Conservation (phyloP, 2,113 vertebrate genomes). For the Xerus inauris region DNA sequence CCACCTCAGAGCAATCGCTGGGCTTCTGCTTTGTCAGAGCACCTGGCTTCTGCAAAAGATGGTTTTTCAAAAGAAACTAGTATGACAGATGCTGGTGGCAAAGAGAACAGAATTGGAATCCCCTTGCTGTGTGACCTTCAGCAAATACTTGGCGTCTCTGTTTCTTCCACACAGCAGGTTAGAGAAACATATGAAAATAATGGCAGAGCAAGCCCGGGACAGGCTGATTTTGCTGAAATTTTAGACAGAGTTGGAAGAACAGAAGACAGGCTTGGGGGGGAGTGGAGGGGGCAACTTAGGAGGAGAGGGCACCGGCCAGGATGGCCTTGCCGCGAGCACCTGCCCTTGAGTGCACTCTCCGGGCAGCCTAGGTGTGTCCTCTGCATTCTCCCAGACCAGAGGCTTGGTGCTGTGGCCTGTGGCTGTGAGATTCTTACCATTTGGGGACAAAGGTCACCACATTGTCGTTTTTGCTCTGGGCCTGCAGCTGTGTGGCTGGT, state of each 20-base stretch:
- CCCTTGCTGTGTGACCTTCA: not conserved
- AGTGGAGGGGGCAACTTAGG: not conserved
- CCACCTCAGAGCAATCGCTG: fast-evolving
- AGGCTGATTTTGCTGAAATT: not conserved
- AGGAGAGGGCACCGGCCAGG: not conserved
- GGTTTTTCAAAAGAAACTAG: not conserved
- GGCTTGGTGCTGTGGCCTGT: fast-evolving
- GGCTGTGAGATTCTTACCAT: not conserved
- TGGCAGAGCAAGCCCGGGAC: not conserved
- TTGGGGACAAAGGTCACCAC: not conserved
- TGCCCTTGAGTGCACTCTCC: fast-evolving
- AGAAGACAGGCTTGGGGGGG: fast-evolving
- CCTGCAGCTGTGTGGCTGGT: fast-evolving
- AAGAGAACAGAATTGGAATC: not conserved
- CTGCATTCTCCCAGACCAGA: fast-evolving
- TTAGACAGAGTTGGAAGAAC: not conserved
- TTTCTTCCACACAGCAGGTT: fast-evolving
- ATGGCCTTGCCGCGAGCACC: not conserved
- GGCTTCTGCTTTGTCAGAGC: not conserved
- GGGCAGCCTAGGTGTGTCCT: fast-evolving
- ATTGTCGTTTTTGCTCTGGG: not conserved
- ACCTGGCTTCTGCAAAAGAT: not conserved
- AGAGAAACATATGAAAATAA: not conserved
- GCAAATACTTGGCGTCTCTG: not conserved
- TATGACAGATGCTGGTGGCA: not conserved